Percentiles rank a stretch among this genome's conserved stretches.
Conservation (phyloP, 2,888 invertebrate species). For the Apocheima hispidaria region DNA sequence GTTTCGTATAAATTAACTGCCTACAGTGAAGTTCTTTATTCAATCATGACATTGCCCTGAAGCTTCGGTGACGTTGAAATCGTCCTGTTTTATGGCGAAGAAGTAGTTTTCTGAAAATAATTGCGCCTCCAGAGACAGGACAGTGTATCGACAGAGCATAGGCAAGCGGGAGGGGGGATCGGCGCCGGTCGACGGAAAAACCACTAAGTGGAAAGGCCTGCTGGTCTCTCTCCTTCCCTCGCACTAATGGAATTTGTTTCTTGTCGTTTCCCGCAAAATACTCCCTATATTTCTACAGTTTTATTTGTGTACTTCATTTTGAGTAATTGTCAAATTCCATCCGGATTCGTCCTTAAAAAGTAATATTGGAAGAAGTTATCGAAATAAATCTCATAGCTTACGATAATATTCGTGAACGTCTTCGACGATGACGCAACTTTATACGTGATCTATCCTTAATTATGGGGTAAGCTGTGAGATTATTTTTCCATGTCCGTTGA, state of each 20-base stretch:
- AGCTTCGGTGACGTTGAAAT: conserved; percentile 11
- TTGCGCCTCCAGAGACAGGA: conserved; percentile 44
- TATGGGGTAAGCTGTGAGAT: conserved; percentile 11
- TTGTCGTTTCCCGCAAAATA: conserved; percentile 54
- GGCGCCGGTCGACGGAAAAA: conserved; percentile 59
- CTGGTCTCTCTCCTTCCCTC: conserved; percentile 52
- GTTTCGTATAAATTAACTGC: conserved; percentile 45
- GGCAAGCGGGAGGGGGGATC: conserved; percentile 35
- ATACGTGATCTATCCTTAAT: conserved; percentile 4
- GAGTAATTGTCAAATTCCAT: conserved; percentile 19
- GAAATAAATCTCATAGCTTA: no score
- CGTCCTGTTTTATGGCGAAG: conserved; percentile 15
- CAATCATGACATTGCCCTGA: conserved; percentile 40
- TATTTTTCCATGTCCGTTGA: conserved; percentile 15
- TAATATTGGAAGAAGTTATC: conserved; percentile 12
- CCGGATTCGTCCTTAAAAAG: conserved; percentile 11
- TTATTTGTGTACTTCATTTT: conserved; percentile 37
- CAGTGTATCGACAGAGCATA: conserved; percentile 50
- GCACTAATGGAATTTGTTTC: conserved; percentile 68
- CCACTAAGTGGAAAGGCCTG: conserved; percentile 65
- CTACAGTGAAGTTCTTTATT: conserved; percentile 47
- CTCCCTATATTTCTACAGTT: conserved; percentile 41
- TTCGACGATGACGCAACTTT: not conserved
- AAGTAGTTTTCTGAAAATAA: conserved; percentile 45
- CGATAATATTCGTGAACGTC: not conserved